Conservation (phyloP, 2,797 vertebrate species). For the Pangasius sanitwongsei region DNA sequence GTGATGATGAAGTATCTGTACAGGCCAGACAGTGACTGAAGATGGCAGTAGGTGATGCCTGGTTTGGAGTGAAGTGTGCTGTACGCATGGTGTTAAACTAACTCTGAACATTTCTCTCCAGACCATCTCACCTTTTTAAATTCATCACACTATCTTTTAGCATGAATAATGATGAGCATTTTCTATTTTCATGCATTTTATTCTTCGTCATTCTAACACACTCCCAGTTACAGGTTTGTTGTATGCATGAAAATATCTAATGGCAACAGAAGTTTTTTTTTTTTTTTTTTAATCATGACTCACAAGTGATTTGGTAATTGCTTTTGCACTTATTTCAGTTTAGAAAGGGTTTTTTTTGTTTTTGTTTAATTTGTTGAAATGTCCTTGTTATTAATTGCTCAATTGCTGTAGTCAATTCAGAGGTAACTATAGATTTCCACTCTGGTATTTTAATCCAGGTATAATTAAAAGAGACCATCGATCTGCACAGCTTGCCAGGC, state of each 20-base stretch:
- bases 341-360: slow-evolving; percentile 1
- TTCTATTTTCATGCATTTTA: neutral
- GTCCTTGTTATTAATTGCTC: slow-evolving; percentile 62
- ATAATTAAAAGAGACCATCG: slow-evolving; percentile 63
- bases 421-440: slow-evolving; percentile 55
- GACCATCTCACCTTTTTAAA: neutral
- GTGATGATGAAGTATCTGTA: slow-evolving; percentile 98
- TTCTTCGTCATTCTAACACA: neutral
- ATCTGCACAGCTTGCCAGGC: slow-evolving; percentile 58
- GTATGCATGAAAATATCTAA: slow-evolving; percentile 1
- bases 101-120: slow-evolving; percentile 52
- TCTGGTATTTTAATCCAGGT: slow-evolving; percentile 43
- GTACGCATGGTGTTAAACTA: slow-evolving; percentile 77
- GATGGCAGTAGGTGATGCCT: slow-evolving; percentile 83
- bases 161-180: neutral
- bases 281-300: neutral
- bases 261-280: slow-evolving; percentile 11
- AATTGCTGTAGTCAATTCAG: slow-evolving; percentile 49
- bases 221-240: slow-evolving; percentile 15
- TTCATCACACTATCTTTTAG: neutral
- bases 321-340: slow-evolving; percentile 31
- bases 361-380: slow-evolving; percentile 54
- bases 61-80: slow-evolving; percentile 68
- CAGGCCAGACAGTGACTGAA: slow-evolving; percentile 91
- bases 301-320: slow-evolving; percentile 23